Conservation (phyloP, 30 jellyfish, hydroid and myxozoan genomes). For the Sanderia malayensis region DNA sequence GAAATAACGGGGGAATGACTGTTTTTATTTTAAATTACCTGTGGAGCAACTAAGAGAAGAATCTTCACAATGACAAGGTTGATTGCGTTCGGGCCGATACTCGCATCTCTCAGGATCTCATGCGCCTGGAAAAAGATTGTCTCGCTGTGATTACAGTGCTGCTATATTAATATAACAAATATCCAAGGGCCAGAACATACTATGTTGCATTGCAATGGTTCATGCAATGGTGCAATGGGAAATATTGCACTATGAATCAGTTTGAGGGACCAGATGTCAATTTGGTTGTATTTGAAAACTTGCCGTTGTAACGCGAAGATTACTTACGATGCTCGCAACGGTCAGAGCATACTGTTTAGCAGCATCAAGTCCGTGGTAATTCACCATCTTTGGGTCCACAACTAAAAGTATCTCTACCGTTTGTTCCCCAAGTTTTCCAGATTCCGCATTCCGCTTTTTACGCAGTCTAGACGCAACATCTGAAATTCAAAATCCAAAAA, state of each 20-base stretch:
- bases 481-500: not conserved
- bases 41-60: slow-evolving; percentile 74
- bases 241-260: not conserved
- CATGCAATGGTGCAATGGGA: not conserved
- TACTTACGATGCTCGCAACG: slow-evolving; percentile 75
- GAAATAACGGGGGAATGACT: not conserved
- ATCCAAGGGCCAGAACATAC: not conserved
- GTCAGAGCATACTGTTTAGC: slow-evolving; percentile 78
- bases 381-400: slow-evolving; percentile 84
- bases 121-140: slow-evolving; percentile 60
- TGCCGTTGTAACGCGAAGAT: too few species aligned
- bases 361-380: slow-evolving; percentile 86
- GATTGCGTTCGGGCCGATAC: slow-evolving; percentile 83
- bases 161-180: too few species aligned
- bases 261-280: not conserved
- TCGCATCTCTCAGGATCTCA: slow-evolving; percentile 77
- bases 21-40: slow-evolving; percentile 44
- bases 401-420: slow-evolving; percentile 84
- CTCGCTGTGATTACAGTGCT: too few species aligned
- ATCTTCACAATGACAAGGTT: slow-evolving; percentile 70
- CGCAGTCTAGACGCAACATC: slow-evolving; percentile 25
- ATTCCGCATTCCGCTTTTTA: slow-evolving; percentile 36
- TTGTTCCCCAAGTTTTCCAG: slow-evolving; percentile 58
- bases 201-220: not conserved
- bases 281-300: not conserved